These are phyloP conservation scores for Caenorhabditis remanei DNA, from an alignment of 1,140 invertebrate species.

Conservation along the genomic window DNA sequence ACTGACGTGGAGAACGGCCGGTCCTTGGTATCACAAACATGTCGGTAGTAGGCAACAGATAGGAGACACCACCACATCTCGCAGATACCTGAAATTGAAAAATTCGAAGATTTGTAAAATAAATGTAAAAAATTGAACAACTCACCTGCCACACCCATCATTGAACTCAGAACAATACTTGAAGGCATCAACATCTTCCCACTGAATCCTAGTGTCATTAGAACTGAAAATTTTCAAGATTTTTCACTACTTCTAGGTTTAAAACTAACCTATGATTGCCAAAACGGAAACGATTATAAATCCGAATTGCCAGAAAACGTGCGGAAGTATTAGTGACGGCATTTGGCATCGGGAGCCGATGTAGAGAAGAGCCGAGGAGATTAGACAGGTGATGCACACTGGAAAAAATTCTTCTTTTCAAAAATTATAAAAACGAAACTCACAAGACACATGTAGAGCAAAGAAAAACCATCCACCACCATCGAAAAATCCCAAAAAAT, in stretches of 20 bases:
- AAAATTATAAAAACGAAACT: conserved; percentile 6
- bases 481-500: conserved; percentile 60
- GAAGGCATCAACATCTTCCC: conserved; percentile 59
- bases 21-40: neutral
- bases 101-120: too few relatives aligned
- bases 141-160: conserved; percentile 39
- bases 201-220: conserved; percentile 31
- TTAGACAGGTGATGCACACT: conserved; percentile 52
- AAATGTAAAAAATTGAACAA: neutral
- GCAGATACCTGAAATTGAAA: conserved; percentile 16
- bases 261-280: neutral
- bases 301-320: conserved; percentile 56
- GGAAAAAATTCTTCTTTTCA: neutral
- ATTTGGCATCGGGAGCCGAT: conserved; percentile 37
- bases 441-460: conserved; percentile 41
- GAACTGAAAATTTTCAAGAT: conserved; percentile 21
- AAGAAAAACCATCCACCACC: conserved; percentile 60
- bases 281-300: conserved; percentile 53
- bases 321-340: conserved; percentile 52
- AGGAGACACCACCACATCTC: conserved; percentile 45
- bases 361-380: conserved; percentile 54
- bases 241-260: neutral
- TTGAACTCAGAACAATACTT: conserved; percentile 55
- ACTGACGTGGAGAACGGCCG: conserved; percentile 21
- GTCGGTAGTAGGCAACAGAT: conserved; percentile 23